Conservation (phyloP, 2,797 vertebrate genomes). For the Peromyscus attwateri region DNA sequence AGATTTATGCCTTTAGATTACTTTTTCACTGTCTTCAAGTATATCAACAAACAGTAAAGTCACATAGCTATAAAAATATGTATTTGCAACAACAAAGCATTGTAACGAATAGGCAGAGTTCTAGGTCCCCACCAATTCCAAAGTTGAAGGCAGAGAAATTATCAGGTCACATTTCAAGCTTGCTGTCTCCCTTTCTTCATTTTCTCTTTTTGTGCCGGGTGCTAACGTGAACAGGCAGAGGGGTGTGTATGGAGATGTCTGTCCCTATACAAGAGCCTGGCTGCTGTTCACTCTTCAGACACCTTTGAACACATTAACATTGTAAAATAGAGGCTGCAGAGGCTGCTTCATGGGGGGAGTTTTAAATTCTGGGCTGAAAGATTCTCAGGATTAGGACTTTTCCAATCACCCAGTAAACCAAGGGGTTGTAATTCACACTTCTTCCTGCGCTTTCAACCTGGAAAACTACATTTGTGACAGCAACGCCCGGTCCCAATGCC, state of each 20-base stretch:
- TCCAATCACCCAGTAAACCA: constrained; percentile 30
- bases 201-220: neutral
- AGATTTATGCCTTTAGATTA: neutral
- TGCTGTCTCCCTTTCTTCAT: neutral
- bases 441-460: constrained; percentile 54
- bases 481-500: constrained; percentile 40
- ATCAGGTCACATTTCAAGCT: neutral
- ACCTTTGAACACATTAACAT: neutral
- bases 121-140: neutral
- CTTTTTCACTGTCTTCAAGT: neutral
- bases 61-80: neutral
- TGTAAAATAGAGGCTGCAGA: constrained; percentile 47
- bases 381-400: constrained; percentile 57
- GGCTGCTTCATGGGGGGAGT: neutral
- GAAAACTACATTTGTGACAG: constrained; percentile 44
- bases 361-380: constrained; percentile 49
- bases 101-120: neutral
- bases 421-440: constrained; percentile 66
- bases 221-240: neutral
- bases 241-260: neutral
- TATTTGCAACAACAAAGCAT: neutral
- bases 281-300: neutral
- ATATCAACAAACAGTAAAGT: neutral
- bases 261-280: neutral
- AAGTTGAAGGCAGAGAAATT: neutral